Evolutionary conservation across 1,140 invertebrate genomes (phyloP), one percentile per base, ranked within the genome.

Genomic region (Glossosoma conforme): DNA sequence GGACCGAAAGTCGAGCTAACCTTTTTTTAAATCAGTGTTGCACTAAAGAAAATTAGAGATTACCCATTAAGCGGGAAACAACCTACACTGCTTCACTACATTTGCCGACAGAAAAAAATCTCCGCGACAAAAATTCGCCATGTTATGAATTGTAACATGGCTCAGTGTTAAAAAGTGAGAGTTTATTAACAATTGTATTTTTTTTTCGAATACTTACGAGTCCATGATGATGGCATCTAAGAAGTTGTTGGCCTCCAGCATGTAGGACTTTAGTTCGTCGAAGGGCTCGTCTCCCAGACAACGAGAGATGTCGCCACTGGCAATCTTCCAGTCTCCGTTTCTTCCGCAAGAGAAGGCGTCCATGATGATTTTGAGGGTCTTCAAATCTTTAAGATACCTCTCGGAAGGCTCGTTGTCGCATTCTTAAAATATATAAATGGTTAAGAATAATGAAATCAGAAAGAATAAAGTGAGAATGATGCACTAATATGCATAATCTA

Each of bases 171-270:
- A n/a, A n/a, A n/a, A n/a, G n/a, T n/a, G n/a, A n/a, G n/a, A n/a
- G n/a, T n/a, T n/a, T n/a, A n/a, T n/a, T n/a, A n/a, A n/a, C n/a
- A n/a, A n/a, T n/a, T n/a, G n/a, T n/a, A n/a, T n/a, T n/a, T n/a
- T n/a, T n/a, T n/a, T n/a, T n/a, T n/a, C n/a, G n/a, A n/a, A n/a
- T 40, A 75, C 76, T 77, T 66, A 85, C 84, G 79, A 77, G 65
- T 84, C 77, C 63, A 81, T 77, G 4, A 81, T 74, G 41, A 84
- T 62, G 19, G 78, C 80, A 38, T 77, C 73, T 56, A 82, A 69
- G 44, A 73, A 65, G 45, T 70, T 64, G 17, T 67, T 66, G 2
- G 79, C 70, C n/a, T 74, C 59, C 21, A 63, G 65, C 2, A 84
- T 67, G 56, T 77, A 80, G 59, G 77, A 77, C 53, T 72, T 72